A percentile compares a stretch with the other conserved stretches of the same genome.
Evolutionary conservation across 2,113 vertebrate genomes (phyloP).

Genomic region (Sardina pilchardus): DNA sequence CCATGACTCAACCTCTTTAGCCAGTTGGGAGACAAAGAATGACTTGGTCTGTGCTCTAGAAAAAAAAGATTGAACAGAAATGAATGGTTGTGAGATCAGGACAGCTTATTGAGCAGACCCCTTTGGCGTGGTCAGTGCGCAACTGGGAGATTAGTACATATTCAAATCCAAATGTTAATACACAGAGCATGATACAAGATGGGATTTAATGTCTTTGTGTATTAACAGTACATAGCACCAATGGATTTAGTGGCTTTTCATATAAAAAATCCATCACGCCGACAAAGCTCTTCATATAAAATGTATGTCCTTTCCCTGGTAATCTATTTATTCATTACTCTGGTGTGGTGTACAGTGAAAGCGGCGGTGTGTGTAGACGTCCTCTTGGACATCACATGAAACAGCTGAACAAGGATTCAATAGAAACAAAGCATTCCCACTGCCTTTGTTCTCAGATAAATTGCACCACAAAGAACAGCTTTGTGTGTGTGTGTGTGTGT

Average conservation of each 20-base stretch:
- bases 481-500: background rate
- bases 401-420: slow-evolving; percentile 12
- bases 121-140: background rate
- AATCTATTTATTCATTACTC: slow-evolving; percentile 5
- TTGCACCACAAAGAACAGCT: background rate
- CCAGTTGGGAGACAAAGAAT: slow-evolving; percentile 33
- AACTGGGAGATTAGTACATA: slow-evolving; percentile 29
- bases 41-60: slow-evolving; percentile 23
- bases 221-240: slow-evolving; percentile 9
- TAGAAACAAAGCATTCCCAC: slow-evolving; percentile 9
- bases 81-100: slow-evolving; percentile 38
- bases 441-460: background rate
- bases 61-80: slow-evolving; percentile 41
- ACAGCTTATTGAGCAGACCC: slow-evolving; percentile 23
- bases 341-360: background rate
- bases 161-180: slow-evolving; percentile 37
- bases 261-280: background rate
- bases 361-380: background rate
- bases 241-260: slow-evolving; percentile 26
- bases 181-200: slow-evolving; percentile 10
- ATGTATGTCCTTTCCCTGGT: background rate
- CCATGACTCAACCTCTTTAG: slow-evolving; percentile 44
- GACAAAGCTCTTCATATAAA: background rate
- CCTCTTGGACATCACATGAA: slow-evolving; percentile 9
- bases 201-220: slow-evolving; percentile 30